Percentiles rank a stretch among this genome's conserved stretches.
These are phyloP conservation scores for Drosophila lini DNA, from an alignment of 1,140 invertebrate species.

Conservation along the genomic window DNA sequence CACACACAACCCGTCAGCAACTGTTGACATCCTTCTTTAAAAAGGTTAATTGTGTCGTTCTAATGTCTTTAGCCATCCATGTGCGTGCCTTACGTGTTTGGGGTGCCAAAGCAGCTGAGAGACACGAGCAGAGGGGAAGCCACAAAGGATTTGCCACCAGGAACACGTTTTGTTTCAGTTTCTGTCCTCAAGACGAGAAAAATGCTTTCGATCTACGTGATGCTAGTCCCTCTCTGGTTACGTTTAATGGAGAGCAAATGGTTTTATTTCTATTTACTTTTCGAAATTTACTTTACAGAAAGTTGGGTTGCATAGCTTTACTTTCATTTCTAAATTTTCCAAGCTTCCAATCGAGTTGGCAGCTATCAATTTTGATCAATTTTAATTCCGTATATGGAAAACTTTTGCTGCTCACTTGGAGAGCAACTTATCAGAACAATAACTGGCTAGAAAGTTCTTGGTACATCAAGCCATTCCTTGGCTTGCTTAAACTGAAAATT, in stretches of 20 bases:
- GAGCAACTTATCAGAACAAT: constrained; percentile 5
- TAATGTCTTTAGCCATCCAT: constrained; percentile 52
- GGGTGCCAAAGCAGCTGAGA: constrained; percentile 22
- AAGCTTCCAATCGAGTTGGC: constrained; percentile 5
- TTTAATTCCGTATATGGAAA: constrained; percentile 2
- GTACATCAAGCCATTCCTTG: background rate
- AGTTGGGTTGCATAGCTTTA: constrained; percentile 10
- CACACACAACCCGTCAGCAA: constrained; percentile 26
- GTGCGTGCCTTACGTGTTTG: constrained; percentile 53
- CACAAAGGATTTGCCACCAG: constrained; percentile 35
- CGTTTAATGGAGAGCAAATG: constrained; percentile 44
- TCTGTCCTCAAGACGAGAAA: constrained; percentile 36
- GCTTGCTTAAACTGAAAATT: constrained; percentile 20
- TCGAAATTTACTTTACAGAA: background rate
- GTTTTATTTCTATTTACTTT: constrained; percentile 43
- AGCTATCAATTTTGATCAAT: constrained; percentile 16
- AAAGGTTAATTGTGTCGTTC: constrained; percentile 58
- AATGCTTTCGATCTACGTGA: constrained; percentile 52
- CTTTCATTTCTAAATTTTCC: background rate
- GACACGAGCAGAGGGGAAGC: background rate
- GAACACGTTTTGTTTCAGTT: constrained; percentile 49
- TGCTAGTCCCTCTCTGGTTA: constrained; percentile 27
- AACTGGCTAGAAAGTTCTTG: constrained; percentile 18
- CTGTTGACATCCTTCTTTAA: constrained; percentile 48
- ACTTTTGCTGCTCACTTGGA: background rate